Evolutionary conservation across 2,888 invertebrate species (phyloP).

Genomic region (Drosophila neotestacea): DNA sequence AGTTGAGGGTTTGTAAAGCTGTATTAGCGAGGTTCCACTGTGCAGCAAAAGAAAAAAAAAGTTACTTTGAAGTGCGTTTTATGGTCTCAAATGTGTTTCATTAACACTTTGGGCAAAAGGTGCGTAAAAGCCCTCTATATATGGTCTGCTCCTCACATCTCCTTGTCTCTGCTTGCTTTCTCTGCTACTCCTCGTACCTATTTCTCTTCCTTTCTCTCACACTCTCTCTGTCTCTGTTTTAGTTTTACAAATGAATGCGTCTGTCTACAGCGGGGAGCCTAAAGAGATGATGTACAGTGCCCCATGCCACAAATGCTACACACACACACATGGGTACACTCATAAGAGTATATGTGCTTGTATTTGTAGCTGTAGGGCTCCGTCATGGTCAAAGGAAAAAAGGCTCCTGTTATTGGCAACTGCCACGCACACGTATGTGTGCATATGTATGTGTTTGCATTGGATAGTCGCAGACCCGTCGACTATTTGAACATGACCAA

Average conservation of each 20-base stretch:
- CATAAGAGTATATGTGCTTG: slow-evolving; percentile 5
- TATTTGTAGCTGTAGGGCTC: slow-evolving; percentile 49
- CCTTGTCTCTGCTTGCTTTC: background rate
- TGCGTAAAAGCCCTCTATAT: slow-evolving; percentile 56
- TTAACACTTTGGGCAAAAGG: slow-evolving; percentile 75
- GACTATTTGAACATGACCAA: slow-evolving; percentile 77
- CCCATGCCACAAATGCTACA: slow-evolving; percentile 22
- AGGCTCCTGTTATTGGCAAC: slow-evolving; percentile 81
- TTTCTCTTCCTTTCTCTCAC: background rate
- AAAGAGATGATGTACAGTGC: slow-evolving; percentile 48
- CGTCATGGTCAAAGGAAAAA: slow-evolving; percentile 75
- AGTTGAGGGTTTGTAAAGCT: background rate
- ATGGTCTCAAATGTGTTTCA: slow-evolving; percentile 72
- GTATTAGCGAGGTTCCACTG: slow-evolving; percentile 7
- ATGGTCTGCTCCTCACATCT: background rate
- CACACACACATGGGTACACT: slow-evolving; percentile 1
- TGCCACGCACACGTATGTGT: slow-evolving; percentile 38
- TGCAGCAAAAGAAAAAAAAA: slow-evolving; percentile 13
- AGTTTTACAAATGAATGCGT: slow-evolving; percentile 80
- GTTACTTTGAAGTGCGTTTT: slow-evolving; percentile 43
- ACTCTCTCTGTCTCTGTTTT: slow-evolving; percentile 33
- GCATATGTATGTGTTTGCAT: slow-evolving; percentile 11
- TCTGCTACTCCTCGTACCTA: background rate
- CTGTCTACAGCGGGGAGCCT: slow-evolving; percentile 56
- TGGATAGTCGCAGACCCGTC: slow-evolving; percentile 17